phyloP scores from a whole-genome alignment of 2,888 invertebrate species.

The Lasius platythorax region DNA sequence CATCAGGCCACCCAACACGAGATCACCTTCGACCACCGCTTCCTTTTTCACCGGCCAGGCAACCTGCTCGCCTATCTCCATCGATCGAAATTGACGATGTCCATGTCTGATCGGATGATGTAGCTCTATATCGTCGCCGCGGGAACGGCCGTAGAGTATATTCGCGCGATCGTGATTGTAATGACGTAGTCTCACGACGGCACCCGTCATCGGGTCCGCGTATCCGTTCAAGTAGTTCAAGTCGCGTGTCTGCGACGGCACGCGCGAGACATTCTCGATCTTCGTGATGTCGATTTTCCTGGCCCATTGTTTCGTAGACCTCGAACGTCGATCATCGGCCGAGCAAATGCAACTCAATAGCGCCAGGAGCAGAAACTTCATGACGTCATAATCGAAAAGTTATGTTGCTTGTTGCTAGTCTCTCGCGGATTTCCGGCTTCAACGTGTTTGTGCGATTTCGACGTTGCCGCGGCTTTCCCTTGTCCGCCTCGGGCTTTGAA shows the following conservation, averaged over 20 bases:
- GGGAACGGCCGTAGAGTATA: neutral
- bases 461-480: neutral
- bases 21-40: slow-evolving; percentile 95
- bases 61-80: slow-evolving; percentile 65
- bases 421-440: slow-evolving; percentile 1
- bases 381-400: slow-evolving; percentile 78
- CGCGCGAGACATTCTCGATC: slow-evolving; percentile 13
- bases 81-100: slow-evolving; percentile 78
- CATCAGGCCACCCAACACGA: slow-evolving; percentile 95
- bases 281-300: slow-evolving; percentile 44
- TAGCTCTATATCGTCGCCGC: slow-evolving; percentile 76
- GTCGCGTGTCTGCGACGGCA: neutral
- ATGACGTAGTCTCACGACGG: neutral
- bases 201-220: neutral
- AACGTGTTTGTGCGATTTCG: slow-evolving; percentile 5
- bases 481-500: slow-evolving; percentile 40
- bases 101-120: slow-evolving; percentile 82
- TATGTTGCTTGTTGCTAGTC: slow-evolving; percentile 29
- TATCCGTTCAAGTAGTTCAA: neutral
- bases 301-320: slow-evolving; percentile 39
- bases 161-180: neutral
- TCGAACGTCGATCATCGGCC: slow-evolving; percentile 65
- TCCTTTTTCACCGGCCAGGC: slow-evolving; percentile 95
- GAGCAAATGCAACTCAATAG: slow-evolving; percentile 76
- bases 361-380: slow-evolving; percentile 77